Base-by-base conservation (phyloP, 2,888 invertebrate genomes). In the Iphiclides podalirius region DNA sequence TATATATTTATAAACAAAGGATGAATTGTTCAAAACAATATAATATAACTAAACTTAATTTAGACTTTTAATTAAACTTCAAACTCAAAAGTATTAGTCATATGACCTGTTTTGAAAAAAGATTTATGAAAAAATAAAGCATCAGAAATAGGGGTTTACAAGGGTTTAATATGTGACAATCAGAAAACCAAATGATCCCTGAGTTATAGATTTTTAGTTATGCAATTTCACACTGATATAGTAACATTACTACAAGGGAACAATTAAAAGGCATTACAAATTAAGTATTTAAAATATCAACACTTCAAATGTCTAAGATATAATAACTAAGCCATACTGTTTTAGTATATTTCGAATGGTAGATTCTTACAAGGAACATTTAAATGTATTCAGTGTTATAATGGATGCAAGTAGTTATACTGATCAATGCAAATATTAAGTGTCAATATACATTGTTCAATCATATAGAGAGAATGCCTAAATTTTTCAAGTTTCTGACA, bases 361-460 rank as follows among this genome's bases (percentile, higher is more conserved):
- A 38, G n/a, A 16, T 43, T 11, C 16, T 35, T 13, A 31, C 14
- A 36, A 42, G 41, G 20, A 11, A 42, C 36, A 42, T 36, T 28
- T 14, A 41, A 31, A 42, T 42, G 16, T 44, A 39, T 34, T 49
- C n/a, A 16, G 17, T 12, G 28, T 16, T 12, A 23, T 36, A 40
- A 50, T 50, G 34, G 17, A 20, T 45, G 40, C 36, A 40, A 23
- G 9, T 28, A 23, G 31, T 36, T 35, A 35, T 36, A 40, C 40
- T 26, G 43, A 40, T 11, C 33, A 40, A 26, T 44, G 45, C 44
- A 50, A 50, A 50, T 40, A 35, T 8, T 50, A 11, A 40, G 16
- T 11, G 17, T 17, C 35, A 50, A 40, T 45, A 40, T 50, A 45
- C 28, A 50, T 45, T 50, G 50, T 50, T 28, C 36, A 26, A 28